A percentile compares a stretch with the other conserved stretches of the same genome.
Evolutionary conservation across 2,797 vertebrate species (phyloP).

Genomic region (Semotilus atromaculatus): DNA sequence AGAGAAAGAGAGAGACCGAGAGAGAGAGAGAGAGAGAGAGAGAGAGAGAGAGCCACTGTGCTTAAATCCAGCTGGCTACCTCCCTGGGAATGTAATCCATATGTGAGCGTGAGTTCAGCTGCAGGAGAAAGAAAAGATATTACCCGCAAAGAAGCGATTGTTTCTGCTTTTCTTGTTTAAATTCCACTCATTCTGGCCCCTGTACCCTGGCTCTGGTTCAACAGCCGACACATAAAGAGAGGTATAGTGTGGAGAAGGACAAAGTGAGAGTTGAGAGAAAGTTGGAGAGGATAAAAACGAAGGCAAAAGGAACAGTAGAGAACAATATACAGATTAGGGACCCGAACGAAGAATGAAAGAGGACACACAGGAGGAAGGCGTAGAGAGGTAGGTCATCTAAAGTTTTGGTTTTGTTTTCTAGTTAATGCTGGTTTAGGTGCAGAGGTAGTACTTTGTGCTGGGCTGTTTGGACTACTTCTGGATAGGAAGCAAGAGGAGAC

Average conservation of each 20-base stretch:
- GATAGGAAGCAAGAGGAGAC: conserved; percentile 38
- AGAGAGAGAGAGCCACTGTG: conserved; percentile 12
- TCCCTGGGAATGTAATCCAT: conserved; percentile 69
- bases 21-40: neutral
- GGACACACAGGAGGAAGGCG: conserved; percentile 41
- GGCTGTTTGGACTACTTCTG: conserved; percentile 41
- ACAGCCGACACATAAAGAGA: conserved; percentile 42
- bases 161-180: conserved; percentile 65
- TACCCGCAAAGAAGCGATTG: conserved; percentile 62
- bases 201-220: conserved; percentile 60
- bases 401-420: conserved; percentile 8
- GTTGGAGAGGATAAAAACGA: conserved; percentile 21
- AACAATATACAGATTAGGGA: conserved; percentile 10
- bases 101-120: conserved; percentile 63
- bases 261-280: conserved; percentile 35
- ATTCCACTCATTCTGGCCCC: conserved; percentile 70
- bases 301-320: conserved; percentile 11
- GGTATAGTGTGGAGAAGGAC: conserved; percentile 30
- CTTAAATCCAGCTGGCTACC: conserved; percentile 64
- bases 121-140: conserved; percentile 62
- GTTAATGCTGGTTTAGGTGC: conserved; percentile 20
- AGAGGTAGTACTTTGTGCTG: conserved; percentile 24
- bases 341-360: conserved; percentile 29
- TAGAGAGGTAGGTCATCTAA: conserved; percentile 54
- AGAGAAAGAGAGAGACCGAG: neutral